Conservation (phyloP, 2,113 vertebrate genomes). For the Gymnorhina tibicen region DNA sequence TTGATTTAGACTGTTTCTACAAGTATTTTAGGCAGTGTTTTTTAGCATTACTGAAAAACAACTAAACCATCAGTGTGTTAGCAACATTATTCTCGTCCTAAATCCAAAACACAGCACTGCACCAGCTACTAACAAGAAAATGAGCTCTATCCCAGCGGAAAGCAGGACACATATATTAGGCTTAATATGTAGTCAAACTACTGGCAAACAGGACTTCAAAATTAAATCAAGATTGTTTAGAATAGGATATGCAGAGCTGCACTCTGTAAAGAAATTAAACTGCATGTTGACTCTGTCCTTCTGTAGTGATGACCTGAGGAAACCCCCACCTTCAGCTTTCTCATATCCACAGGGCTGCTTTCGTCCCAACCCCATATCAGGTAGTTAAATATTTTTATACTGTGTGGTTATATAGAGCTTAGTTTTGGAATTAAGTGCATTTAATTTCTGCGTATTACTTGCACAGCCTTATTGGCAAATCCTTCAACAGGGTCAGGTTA, state of each 20-base stretch:
- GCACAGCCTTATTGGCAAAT: neutral
- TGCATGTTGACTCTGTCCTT: neutral
- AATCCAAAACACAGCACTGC: neutral
- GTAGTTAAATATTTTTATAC: neutral
- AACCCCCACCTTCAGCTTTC: neutral
- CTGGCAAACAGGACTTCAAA: neutral
- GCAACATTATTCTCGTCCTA: neutral
- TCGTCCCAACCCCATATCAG: accelerated
- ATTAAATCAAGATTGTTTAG: neutral
- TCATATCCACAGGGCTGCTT: neutral
- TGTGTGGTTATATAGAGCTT: neutral
- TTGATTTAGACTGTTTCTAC: neutral
- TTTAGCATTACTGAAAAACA: neutral
- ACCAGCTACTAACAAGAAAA: neutral
- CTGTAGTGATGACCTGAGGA: neutral
- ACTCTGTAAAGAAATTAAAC: neutral
- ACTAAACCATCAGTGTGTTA: neutral
- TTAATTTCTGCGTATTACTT: neutral
- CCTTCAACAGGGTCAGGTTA: neutral
- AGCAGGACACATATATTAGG: neutral
- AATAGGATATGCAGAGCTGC: neutral
- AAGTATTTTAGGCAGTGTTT: neutral
- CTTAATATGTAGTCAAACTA: neutral
- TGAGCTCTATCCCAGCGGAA: neutral
- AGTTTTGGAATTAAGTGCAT: neutral